Percentiles rank a stretch among this genome's conserved stretches.
Conservation (phyloP, 2,113 vertebrate genomes). For the Gulo gulo region DNA sequence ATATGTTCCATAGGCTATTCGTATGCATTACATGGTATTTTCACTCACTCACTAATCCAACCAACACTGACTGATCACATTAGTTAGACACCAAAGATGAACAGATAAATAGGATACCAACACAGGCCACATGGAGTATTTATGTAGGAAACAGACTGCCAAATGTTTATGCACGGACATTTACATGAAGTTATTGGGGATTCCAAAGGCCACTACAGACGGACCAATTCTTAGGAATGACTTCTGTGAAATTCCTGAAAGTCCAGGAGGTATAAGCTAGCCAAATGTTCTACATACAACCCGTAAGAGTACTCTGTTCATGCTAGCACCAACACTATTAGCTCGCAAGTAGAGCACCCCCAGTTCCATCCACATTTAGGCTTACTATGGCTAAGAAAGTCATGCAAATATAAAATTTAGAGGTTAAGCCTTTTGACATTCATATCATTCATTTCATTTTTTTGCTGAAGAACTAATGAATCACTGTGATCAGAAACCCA, state of each 20-base stretch:
- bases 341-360: background rate
- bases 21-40: background rate
- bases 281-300: background rate
- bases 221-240: slow-evolving; percentile 41
- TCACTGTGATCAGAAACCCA: slow-evolving; percentile 32
- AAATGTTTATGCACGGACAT: background rate
- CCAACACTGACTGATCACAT: background rate
- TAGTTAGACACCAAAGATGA: slow-evolving; percentile 27
- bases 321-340: background rate
- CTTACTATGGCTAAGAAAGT: background rate
- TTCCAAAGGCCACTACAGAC: slow-evolving; percentile 1
- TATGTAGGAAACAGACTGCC: background rate
- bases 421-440: slow-evolving; percentile 13
- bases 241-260: slow-evolving; percentile 21
- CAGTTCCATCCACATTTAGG: background rate
- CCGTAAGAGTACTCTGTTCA: background rate
- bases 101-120: slow-evolving; percentile 26
- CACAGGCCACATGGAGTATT: background rate
- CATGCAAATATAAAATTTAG: slow-evolving; percentile 6
- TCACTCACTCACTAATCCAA: slow-evolving; percentile 5
- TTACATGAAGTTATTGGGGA: slow-evolving; percentile 26
- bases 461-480: slow-evolving; percentile 37
- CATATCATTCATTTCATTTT: background rate
- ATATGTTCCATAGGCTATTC: background rate
- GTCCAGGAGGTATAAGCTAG: background rate